A percentile compares a stretch with the other conserved stretches of the same genome.
Conservation (phyloP, 2,113 vertebrate genomes). For the Arenaria interpres region DNA sequence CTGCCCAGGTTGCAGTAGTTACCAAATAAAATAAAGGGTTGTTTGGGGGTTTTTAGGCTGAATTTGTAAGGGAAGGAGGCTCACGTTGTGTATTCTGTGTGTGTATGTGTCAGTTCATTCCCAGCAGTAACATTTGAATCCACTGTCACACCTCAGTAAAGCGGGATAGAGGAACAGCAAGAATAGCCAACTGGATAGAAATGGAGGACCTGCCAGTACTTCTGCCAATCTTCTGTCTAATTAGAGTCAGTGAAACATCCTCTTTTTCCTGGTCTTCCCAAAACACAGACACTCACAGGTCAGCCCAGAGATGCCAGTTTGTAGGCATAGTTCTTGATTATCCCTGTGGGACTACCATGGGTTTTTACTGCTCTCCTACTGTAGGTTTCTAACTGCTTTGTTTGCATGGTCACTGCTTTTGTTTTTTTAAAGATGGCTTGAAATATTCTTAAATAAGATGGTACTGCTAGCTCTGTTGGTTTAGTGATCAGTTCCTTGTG, state of each 20-base stretch:
- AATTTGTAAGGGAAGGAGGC: background rate
- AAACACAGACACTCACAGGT: background rate
- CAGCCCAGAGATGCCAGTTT: background rate
- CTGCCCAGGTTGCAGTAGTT: background rate
- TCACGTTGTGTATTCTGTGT: rapidly evolving
- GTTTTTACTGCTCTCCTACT: background rate
- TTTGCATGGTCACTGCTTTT: background rate
- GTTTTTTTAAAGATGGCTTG: background rate
- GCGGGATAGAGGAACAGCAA: background rate
- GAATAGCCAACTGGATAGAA: background rate
- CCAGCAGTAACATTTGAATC: background rate
- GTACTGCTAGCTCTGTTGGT: background rate
- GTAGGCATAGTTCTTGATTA: background rate
- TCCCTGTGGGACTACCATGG: background rate
- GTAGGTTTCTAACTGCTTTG: background rate
- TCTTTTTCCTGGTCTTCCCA: background rate
- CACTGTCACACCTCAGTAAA: background rate
- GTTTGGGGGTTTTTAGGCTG: background rate
- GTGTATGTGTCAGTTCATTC: background rate
- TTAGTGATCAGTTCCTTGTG: background rate
- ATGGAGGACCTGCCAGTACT: background rate
- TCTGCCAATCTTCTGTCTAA: background rate
- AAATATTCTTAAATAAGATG: background rate
- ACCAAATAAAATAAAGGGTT: background rate
- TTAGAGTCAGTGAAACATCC: background rate